Base-by-base conservation (phyloP, 2,797 vertebrate genomes). In the Odontamblyopus lacepedii region DNA sequence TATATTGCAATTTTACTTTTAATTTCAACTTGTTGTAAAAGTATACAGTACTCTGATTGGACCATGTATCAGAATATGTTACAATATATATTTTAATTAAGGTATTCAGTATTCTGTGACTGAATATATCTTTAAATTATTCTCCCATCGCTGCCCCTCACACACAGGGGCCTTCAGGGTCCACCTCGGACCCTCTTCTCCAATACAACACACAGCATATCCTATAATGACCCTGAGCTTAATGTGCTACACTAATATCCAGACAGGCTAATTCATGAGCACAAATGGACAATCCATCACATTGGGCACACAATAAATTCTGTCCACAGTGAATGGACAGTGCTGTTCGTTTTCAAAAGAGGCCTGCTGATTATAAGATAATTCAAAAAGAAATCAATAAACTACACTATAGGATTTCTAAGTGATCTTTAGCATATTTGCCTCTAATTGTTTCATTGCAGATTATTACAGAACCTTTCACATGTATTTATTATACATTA, bases 281-380 rank as follows among this genome's bases (percentile, higher is more conserved):
- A 69, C 84, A 89, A 89, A 90, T 79, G 79, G 79, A 89, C 84
- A 87, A 91, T 88, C 84, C 82, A 87, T 89, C 87, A 85, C 71
- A 72, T 80, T 85, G 62, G 76, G 68, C 77, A 71, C 71, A 86
- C 83, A 84, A 87, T 79, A 78, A 81, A 82, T 85, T 82, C 66
- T 51, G 63, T 57, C 23, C 35, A 0, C 27, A 71, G 66, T 67
- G 64, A 84, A 80, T 69, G 77, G 79, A 79, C 44, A 55, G 23
- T 1, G 23, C 60, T 19, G 81, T 81, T 78, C 70, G 73, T 78
- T 86, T 80, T 86, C 80, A 76, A 84, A 80, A 83, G 64, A 51
- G 55, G 72, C 66, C 76, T 61, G 72, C 76, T 81, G 82, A 83
- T 83, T 72, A 85, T 76, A 79, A 78, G 60, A 23, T 70, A 55